A percentile compares a stretch with the other conserved stretches of the same genome.
Evolutionary conservation across 2,888 invertebrate genomes (phyloP).

Genomic region (Synergus laeviventris): DNA sequence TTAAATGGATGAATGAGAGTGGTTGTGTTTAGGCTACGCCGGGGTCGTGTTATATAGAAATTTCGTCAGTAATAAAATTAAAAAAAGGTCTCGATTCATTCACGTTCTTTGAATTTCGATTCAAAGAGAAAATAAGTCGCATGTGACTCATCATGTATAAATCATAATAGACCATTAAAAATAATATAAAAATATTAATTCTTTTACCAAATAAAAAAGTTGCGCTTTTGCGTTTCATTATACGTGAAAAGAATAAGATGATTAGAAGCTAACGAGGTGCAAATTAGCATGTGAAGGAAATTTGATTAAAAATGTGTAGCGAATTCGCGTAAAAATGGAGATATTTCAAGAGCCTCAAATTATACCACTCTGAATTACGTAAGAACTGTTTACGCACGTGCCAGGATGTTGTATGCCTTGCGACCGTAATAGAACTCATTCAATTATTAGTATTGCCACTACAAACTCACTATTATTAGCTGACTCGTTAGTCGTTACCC

Average conservation of each 20-base stretch:
- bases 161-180: too few relatives aligned
- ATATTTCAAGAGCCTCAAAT: constrained; percentile 59
- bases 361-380: constrained; percentile 56
- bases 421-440: constrained; percentile 57
- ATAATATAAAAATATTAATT: too few relatives aligned
- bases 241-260: background rate
- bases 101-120: background rate
- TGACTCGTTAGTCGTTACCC: constrained; percentile 41
- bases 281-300: background rate
- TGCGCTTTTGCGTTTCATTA: background rate
- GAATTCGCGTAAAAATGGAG: constrained; percentile 49
- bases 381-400: constrained; percentile 73
- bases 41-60: background rate
- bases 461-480: constrained; percentile 64
- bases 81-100: background rate
- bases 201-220: too few relatives aligned
- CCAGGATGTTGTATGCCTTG: constrained; percentile 72
- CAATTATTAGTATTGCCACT: constrained; percentile 59
- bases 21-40: background rate
- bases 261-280: background rate
- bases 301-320: constrained; percentile 1
- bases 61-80: constrained; percentile 6
- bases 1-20: background rate
- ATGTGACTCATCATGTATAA: background rate
- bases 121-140: background rate